Percentiles rank a stretch among this genome's conserved stretches.
phyloP scores from a whole-genome alignment of 1,140 invertebrate species.

The Brachionus rotundiformis region DNA sequence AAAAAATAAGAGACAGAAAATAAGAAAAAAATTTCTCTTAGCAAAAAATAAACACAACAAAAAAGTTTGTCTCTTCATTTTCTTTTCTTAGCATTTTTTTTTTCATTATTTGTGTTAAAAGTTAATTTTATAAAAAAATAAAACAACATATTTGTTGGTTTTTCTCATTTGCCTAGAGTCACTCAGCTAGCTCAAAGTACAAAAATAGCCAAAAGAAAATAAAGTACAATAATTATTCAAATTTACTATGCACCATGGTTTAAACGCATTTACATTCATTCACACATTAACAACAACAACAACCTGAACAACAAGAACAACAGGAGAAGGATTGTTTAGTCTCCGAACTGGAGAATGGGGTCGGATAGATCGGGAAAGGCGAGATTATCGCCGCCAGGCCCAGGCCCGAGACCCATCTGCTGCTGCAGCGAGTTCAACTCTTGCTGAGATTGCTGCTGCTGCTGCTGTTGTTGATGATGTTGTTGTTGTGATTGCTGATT shows the following conservation, averaged over 20 bases:
- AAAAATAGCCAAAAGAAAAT: not conserved
- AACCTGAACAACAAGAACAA: too few species aligned
- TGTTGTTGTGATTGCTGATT: not conserved
- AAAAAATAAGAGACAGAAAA: too few species aligned
- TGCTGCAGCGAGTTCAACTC: conserved; percentile 30
- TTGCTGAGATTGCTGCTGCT: conserved; percentile 12
- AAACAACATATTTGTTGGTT: too few species aligned
- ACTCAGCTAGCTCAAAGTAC: too few species aligned
- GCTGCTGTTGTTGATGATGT: conserved; percentile 15
- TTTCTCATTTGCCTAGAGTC: too few species aligned
- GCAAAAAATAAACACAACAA: too few species aligned
- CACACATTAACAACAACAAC: not conserved
- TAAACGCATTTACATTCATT: not conserved
- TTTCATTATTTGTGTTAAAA: too few species aligned
- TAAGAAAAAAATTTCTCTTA: too few species aligned
- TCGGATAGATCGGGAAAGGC: conserved; percentile 38
- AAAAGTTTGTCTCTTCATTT: too few species aligned
- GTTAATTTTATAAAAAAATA: too few species aligned
- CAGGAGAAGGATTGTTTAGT: not conserved
- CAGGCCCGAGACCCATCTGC: not conserved
- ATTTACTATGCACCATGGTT: not conserved
- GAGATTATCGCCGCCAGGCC: conserved; percentile 20
- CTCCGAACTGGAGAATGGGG: conserved; percentile 21
- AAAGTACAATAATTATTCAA: not conserved
- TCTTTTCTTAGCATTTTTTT: too few species aligned